These are phyloP conservation scores for Protobothrops flavoviridis DNA, from an alignment of 2,113 vertebrate species.

Conservation along the genomic window DNA sequence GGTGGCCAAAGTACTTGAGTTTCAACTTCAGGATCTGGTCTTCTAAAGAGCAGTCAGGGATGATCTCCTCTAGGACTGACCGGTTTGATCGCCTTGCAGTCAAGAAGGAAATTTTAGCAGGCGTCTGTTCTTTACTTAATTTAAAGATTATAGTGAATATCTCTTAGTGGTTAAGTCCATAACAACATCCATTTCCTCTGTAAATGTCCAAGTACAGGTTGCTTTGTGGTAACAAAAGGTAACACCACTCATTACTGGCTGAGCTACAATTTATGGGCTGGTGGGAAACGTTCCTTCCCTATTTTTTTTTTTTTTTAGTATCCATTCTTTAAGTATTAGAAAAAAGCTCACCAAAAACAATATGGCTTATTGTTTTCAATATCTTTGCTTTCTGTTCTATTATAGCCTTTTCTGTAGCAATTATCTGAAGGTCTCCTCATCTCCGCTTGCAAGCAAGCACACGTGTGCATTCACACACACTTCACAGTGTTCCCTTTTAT, in stretches of 20 bases:
- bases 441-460: no score
- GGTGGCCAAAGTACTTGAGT: no score
- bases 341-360: background rate
- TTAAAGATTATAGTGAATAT: background rate
- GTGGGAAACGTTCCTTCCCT: background rate
- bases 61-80: no score
- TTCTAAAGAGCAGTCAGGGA: no score
- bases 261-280: background rate
- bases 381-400: background rate
- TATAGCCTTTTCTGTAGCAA: background rate
- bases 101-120: background rate
- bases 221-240: background rate
- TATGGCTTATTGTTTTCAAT: background rate
- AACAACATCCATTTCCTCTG: background rate
- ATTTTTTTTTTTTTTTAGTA: background rate
- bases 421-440: background rate
- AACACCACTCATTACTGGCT: background rate
- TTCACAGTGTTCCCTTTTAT: background rate
- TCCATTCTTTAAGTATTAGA: background rate
- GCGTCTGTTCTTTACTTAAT: background rate
- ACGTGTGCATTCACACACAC: background rate
- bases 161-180: background rate
- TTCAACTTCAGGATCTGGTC: no score
- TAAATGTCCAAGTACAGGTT: background rate
- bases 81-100: no score